These are phyloP conservation scores for Erithacus rubecula DNA, from an alignment of 2,797 vertebrate species.

Conservation along the genomic window DNA sequence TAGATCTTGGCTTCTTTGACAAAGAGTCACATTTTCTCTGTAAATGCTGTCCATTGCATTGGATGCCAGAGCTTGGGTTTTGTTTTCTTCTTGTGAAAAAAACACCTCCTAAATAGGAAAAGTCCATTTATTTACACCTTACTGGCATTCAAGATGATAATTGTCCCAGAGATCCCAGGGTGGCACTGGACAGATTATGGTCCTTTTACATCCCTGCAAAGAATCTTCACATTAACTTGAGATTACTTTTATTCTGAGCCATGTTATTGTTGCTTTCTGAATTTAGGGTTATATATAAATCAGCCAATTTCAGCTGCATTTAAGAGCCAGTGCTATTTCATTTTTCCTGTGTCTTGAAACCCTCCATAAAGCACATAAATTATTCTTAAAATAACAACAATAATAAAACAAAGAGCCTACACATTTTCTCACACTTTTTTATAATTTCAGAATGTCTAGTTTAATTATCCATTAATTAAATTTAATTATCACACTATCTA, in stretches of 20 bases:
- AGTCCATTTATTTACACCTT: not conserved
- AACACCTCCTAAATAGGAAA: not conserved
- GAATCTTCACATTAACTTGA: not conserved
- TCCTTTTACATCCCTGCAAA: not conserved
- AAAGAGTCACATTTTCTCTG: rapidly evolving
- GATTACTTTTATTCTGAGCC: not conserved
- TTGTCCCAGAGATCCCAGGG: not conserved
- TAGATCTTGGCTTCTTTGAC: too few relatives aligned
- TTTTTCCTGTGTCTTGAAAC: not conserved
- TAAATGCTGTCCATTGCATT: not conserved
- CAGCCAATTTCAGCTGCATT: not conserved
- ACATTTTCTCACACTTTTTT: not conserved
- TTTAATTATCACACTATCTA: not conserved
- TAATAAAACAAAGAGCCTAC: not conserved
- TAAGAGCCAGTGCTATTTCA: not conserved
- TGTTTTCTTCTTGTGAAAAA: not conserved
- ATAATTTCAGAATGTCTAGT: not conserved
- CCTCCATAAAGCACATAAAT: not conserved
- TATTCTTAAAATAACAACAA: not conserved
- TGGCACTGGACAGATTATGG: not conserved
- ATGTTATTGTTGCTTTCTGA: not conserved
- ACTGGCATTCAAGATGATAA: not conserved
- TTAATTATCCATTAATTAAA: not conserved
- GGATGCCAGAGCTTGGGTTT: not conserved
- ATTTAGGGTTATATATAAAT: not conserved